These are phyloP conservation scores for Ophiothrix spiculata DNA, from an alignment of 35 echinoderm and acorn worm genomes.

Conservation along the genomic window DNA sequence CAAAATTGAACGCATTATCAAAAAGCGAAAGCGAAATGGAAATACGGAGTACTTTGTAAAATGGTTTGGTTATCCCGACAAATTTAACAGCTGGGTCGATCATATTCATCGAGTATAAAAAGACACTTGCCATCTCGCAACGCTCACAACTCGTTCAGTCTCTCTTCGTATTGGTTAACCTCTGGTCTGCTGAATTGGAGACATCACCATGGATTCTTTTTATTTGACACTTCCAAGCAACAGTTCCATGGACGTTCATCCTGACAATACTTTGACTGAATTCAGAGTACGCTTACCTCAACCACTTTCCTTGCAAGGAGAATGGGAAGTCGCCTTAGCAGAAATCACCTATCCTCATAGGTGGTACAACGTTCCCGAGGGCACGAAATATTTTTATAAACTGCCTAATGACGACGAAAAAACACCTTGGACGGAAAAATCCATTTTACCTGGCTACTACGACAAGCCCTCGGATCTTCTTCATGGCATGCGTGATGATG, in stretches of 20 bases:
- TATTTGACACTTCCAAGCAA: constrained; percentile 48
- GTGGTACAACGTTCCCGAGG: constrained; percentile 26
- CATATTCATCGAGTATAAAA: constrained; percentile 16
- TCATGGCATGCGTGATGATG: not conserved
- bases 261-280: constrained; percentile 47
- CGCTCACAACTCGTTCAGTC: not conserved
- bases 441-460: constrained; percentile 15
- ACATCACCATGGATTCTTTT: constrained; percentile 30
- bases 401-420: constrained; percentile 4
- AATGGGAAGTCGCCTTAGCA: constrained; percentile 9
- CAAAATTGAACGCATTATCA: constrained; percentile 24
- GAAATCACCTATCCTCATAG: constrained; percentile 17
- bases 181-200: no score
- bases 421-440: not conserved
- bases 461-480: not conserved
- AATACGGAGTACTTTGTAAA: constrained; percentile 32
- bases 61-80: constrained; percentile 38
- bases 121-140: not conserved
- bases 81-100: constrained; percentile 52
- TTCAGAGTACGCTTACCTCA: constrained; percentile 22
- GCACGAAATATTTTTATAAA: not conserved
- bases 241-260: constrained; percentile 32
- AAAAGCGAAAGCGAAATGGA: constrained; percentile 16
- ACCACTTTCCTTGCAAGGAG: constrained; percentile 14
- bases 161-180: not conserved